A percentile compares a stretch with the other conserved stretches of the same genome.
Evolutionary conservation across 1,140 invertebrate genomes (phyloP).

Genomic region (Lutraria rhynchaena): DNA sequence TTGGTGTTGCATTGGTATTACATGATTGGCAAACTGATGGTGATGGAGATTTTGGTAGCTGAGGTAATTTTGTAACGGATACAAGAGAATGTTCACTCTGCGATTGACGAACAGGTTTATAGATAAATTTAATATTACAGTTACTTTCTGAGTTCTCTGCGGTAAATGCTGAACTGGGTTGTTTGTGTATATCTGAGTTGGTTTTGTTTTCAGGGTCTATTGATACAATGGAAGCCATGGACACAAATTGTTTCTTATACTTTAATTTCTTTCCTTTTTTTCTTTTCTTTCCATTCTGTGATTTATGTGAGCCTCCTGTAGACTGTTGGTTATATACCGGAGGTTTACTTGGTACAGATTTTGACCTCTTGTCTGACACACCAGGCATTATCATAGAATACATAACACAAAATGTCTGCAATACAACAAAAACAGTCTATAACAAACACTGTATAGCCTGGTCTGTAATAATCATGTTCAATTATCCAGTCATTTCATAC

Average conservation of each 20-base stretch:
- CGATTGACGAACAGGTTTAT: constrained; percentile 27
- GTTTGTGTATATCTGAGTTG: neutral
- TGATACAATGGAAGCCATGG: constrained; percentile 37
- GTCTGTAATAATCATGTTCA: no score
- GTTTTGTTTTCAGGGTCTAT: constrained; percentile 32
- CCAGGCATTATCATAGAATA: constrained; percentile 35
- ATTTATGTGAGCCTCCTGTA: neutral
- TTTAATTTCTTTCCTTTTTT: constrained; percentile 54
- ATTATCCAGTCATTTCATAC: no score
- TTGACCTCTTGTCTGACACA: constrained; percentile 23
- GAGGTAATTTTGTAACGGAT: constrained; percentile 52
- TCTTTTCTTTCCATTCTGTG: constrained; percentile 30
- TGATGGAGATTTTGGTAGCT: constrained; percentile 33
- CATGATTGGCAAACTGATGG: constrained; percentile 1
- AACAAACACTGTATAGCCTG: no score
- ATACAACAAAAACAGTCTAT: no score
- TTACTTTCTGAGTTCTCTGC: constrained; percentile 7
- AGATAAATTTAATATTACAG: constrained; percentile 12
- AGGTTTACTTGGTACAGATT: constrained; percentile 12
- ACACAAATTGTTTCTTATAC: constrained; percentile 44
- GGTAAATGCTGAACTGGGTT: neutral
- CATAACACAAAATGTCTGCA: neutral
- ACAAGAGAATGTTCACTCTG: constrained; percentile 28
- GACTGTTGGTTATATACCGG: constrained; percentile 11
- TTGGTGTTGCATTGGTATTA: constrained; percentile 3